Evolutionary conservation across 2,113 vertebrate genomes (phyloP), one percentile per base, ranked within the genome.

Genomic region (Ceratotherium simum): DNA sequence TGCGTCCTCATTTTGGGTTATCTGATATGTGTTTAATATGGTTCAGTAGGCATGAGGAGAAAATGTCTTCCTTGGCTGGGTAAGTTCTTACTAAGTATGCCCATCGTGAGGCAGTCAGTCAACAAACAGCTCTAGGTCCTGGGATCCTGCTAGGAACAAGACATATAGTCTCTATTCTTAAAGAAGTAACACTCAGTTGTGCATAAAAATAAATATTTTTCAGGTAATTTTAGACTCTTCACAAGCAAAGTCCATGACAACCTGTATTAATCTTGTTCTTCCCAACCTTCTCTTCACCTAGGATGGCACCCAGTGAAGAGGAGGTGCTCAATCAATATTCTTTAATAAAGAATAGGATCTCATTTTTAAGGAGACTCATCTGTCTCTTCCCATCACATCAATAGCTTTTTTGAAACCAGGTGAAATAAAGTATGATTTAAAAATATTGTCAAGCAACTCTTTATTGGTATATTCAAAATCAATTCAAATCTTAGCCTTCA

Each of bases 371-470:
- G 70, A 81, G 13, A 6, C 14, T 56, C 4, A 0, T 23, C 7
- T 60, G 3, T 87, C 17, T 39, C 23, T 79, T 86, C 31, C 25
- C 7, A 23, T 54, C 6, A 4, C n/a, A 20, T 64, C 14, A 33
- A 9, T 39, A 39, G 36, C 14, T 90, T 1, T 69, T 60, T 81
- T 39, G 21, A 95, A 83, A 89, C 5, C 31, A 25, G 21, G 25
- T 89, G 51, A 51, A 89, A 83, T 60, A 12, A 83, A 67, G 64
- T 33, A 65, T 79, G 88, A 20, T 36, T 56, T 69, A 72, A 83
- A 51, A 6, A 36, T 14, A 4, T 31, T 87, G 18, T 54, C 39
- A 83, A 31, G 5, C 29, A 39, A 23, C 23, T 85, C 42, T 2
- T 11, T 39, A 18, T 9, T 20, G 39, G 46, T 39, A 21, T 13